Percentiles rank a stretch among this genome's conserved stretches.
These are phyloP conservation scores for Muscina levida DNA, from an alignment of 2,888 invertebrate genomes.

Conservation along the genomic window DNA sequence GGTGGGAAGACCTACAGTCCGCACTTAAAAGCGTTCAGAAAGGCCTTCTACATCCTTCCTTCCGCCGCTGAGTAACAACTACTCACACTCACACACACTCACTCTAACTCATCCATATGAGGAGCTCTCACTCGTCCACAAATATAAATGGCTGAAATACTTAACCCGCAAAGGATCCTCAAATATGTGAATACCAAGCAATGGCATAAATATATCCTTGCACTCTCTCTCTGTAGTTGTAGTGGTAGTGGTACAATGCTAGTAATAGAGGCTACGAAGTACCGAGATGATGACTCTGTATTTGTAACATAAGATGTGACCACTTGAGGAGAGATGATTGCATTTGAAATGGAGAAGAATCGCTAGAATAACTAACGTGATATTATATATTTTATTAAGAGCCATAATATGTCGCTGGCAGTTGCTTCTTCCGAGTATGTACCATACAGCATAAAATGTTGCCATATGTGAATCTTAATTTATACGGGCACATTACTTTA, in stretches of 20 bases:
- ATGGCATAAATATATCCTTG: conserved; percentile 12
- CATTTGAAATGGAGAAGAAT: conserved; percentile 64
- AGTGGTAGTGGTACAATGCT: too few species aligned
- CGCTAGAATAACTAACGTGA: conserved; percentile 60
- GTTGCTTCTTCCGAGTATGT: not conserved
- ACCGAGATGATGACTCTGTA: conserved; percentile 27
- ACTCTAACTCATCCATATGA: conserved; percentile 22
- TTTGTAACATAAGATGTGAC: conserved; percentile 58
- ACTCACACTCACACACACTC: conserved; percentile 27
- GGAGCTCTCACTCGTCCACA: conserved; percentile 10
- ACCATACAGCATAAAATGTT: not conserved
- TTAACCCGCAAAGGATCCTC: conserved; percentile 59
- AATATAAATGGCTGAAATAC: conserved; percentile 52
- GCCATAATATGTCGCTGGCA: conserved; percentile 56
- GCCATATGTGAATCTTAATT: not conserved
- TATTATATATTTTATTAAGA: conserved; percentile 61
- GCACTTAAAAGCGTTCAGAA: too few species aligned
- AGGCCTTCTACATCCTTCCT: too few species aligned
- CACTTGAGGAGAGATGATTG: conserved; percentile 60
- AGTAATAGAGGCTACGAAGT: not conserved
- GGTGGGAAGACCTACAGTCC: too few species aligned
- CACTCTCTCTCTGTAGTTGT: conserved; percentile 9
- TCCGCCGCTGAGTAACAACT: too few species aligned
- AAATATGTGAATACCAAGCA: conserved; percentile 31
- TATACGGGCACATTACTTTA: too few species aligned